A percentile compares a stretch with the other conserved stretches of the same genome.
phyloP scores from a whole-genome alignment of 2,113 vertebrate species.

The Symphodus melops region DNA sequence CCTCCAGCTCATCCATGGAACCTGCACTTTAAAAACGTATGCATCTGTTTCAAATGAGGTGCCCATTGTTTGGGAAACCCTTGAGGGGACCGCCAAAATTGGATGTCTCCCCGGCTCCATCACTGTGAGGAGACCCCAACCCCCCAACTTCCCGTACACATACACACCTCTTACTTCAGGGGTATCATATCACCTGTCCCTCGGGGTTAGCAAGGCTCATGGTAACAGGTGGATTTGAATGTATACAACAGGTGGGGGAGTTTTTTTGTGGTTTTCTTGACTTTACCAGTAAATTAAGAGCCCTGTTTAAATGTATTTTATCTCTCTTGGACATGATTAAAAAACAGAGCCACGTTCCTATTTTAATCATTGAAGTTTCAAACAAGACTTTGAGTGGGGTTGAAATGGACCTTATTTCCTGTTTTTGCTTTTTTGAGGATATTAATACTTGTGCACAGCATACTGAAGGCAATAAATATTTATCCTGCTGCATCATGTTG shows the following conservation, averaged over 20 bases:
- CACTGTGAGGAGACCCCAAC: conserved; percentile 36
- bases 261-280: not conserved
- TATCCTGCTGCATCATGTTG: conserved; percentile 47
- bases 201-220: conserved; percentile 42
- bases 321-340: too few relatives aligned
- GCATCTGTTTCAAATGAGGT: conserved; percentile 71
- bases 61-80: conserved; percentile 63
- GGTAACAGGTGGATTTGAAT: conserved; percentile 75
- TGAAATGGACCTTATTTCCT: not conserved
- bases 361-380: not conserved
- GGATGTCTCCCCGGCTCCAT: conserved; percentile 36
- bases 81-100: conserved; percentile 71
- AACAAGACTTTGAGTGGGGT: not conserved
- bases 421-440: conserved; percentile 8
- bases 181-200: conserved; percentile 73
- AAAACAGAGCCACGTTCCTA: not conserved
- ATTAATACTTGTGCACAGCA: conserved; percentile 30
- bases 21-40: conserved; percentile 61
- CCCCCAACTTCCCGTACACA: conserved; percentile 38
- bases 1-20: conserved; percentile 54
- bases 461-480: conserved; percentile 57
- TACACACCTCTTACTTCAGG: conserved; percentile 67
- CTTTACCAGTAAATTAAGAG: not conserved
- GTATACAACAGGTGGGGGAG: conserved; percentile 68
- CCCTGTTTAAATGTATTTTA: not conserved